A percentile compares a stretch with the other conserved stretches of the same genome.
phyloP scores from a whole-genome alignment of 2,113 vertebrate species.

The Cephalopholis sonnerati region DNA sequence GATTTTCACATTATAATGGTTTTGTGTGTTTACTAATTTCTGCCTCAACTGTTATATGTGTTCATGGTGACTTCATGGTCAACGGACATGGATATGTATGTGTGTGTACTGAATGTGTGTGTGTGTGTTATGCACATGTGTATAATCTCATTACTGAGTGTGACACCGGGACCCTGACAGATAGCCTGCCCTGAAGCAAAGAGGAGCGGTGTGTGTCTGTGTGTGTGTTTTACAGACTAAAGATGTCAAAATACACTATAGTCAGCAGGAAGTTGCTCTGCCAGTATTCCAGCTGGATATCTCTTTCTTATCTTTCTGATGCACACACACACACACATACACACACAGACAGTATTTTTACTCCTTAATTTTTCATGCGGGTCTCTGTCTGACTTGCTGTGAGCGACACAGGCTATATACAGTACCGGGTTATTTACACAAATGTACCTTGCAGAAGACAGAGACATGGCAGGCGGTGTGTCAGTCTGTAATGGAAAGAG shows the following conservation, averaged over 20 bases:
- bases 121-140: conserved; percentile 26
- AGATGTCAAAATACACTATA: conserved; percentile 60
- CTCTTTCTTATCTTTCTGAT: conserved; percentile 11
- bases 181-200: conserved; percentile 55
- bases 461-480: conserved; percentile 49
- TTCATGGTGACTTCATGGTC: conserved; percentile 2
- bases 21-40: background rate
- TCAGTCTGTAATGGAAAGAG: conserved; percentile 52
- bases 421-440: conserved; percentile 56
- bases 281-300: conserved; percentile 45
- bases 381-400: conserved; percentile 43
- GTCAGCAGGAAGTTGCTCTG: conserved; percentile 64
- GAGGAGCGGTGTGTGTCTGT: background rate
- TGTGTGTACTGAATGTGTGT: background rate
- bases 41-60: background rate
- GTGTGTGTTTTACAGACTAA: conserved; percentile 34
- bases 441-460: conserved; percentile 27
- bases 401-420: conserved; percentile 44
- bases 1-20: background rate
- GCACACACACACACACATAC: conserved; percentile 2
- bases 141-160: conserved; percentile 64
- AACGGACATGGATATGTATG: conserved; percentile 5
- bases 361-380: conserved; percentile 49
- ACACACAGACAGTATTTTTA: conserved; percentile 12
- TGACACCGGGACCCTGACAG: conserved; percentile 67